Evolutionary conservation across 2,888 invertebrate species (phyloP).

Genomic region (Drosophila meridionalis): DNA sequence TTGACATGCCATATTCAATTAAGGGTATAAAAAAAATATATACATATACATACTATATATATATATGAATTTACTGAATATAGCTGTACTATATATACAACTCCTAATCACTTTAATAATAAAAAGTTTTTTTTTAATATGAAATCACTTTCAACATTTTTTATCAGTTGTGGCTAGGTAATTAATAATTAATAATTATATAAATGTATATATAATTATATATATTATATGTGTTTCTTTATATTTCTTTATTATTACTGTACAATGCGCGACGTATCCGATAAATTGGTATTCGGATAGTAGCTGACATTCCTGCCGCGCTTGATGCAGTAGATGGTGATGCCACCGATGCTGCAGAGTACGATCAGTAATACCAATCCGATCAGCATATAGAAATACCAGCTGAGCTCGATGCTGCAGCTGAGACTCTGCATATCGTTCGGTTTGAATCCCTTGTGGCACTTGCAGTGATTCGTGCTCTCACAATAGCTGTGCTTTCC

Average conservation of each 20-base stretch:
- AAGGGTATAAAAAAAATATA: no score
- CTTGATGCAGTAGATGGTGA: background rate
- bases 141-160: background rate
- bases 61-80: no score
- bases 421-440: background rate
- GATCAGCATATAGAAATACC: conserved; percentile 27
- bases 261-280: conserved; percentile 1
- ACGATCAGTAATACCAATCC: background rate
- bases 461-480: conserved; percentile 13
- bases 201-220: background rate
- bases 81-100: background rate
- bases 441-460: background rate
- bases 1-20: no score
- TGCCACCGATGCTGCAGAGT: background rate
- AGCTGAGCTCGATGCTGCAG: conserved; percentile 1
- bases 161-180: conserved; percentile 1
- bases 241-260: no score
- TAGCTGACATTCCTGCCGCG: conserved; percentile 1
- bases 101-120: background rate
- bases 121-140: background rate
- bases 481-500: conserved; percentile 26
- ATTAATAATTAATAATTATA: background rate
- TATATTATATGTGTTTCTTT: background rate
- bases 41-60: no score
- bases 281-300: conserved; percentile 28